phyloP scores from a whole-genome alignment of 2,113 vertebrate species.

The Pedetes capensis region DNA sequence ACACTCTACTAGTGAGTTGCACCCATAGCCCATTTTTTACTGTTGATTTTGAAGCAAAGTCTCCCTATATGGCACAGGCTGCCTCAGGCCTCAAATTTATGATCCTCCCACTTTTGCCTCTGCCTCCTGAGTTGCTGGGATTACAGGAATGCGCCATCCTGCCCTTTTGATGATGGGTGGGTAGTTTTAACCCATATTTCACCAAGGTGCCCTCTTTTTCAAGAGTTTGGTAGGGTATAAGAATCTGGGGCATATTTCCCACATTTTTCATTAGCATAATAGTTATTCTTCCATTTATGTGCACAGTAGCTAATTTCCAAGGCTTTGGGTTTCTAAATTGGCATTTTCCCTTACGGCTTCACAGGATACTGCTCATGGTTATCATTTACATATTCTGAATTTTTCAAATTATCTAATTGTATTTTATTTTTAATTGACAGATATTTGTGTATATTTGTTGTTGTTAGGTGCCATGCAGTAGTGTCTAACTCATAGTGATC shows the following conservation, averaged over 20 bases:
- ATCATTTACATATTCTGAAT: background rate
- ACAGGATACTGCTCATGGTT: background rate
- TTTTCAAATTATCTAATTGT: background rate
- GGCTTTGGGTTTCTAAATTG: background rate
- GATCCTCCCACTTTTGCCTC: no score
- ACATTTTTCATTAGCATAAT: background rate
- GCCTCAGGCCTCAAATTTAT: no score
- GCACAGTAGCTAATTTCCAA: background rate
- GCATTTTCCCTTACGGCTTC: background rate
- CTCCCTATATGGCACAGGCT: no score
- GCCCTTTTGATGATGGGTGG: background rate
- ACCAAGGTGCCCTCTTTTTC: background rate
- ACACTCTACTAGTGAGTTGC: no score
- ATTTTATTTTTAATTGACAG: background rate
- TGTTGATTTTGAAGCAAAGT: no score
- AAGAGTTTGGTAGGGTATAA: background rate
- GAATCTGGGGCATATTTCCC: background rate
- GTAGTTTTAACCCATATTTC: background rate
- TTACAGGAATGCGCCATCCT: no score
- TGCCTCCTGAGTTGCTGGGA: no score
- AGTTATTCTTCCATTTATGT: background rate
- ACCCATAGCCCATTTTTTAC: no score
- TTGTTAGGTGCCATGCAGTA: no score
- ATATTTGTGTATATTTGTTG: background rate
- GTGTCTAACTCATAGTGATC: no score